Base-by-base conservation (phyloP, 2,888 invertebrate species). In the Arrhopalites spinosus region DNA sequence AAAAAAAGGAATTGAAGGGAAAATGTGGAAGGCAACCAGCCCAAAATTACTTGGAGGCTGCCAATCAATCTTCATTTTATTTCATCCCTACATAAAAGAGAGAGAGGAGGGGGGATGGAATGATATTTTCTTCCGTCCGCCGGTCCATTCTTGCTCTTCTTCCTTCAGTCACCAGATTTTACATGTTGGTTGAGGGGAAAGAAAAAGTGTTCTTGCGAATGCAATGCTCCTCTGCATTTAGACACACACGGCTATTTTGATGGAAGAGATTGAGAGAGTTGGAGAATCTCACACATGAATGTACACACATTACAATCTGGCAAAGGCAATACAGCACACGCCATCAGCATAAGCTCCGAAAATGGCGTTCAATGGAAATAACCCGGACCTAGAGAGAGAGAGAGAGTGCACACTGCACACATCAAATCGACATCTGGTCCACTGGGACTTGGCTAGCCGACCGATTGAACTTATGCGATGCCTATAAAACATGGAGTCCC, bases 371-470 rank as follows among this genome's bases (percentile, higher is more conserved):
- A 36, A 71, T 59, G 61, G 71, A 71, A 71, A 71, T 70, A 36
- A 50, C 56, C 56, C 36, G 15, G 36, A 29, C 17, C 68, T 36
- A 23, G 59, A 23, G 20, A 23, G 59, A 8, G 59, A 8, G 23
- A 25, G 25, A 25, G 20, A 13, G n/a, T 13, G 15, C 45, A 20
- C 25, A 53, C 29, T 23, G 23, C 56, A 50, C 70, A 70, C 73
- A 73, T 74, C 74, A 74, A 77, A 77, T 77, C 77, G 74, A 77
- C 77, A 77, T 70, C 77, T 77, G 77, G 74, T 74, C 77, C 70
- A 69, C 61, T 59, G 77, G 77, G 77, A 77, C 67, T 71, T 71
- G 63, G 73, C 63, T 47, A 61, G 73, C 23, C 23, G 27, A 30
- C 29, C 71, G 72, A 71, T 72, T 71, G 61, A 71, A 71, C 74